phyloP scores from a whole-genome alignment of 1,140 invertebrate genomes.

The Pectinophora gossypiella region DNA sequence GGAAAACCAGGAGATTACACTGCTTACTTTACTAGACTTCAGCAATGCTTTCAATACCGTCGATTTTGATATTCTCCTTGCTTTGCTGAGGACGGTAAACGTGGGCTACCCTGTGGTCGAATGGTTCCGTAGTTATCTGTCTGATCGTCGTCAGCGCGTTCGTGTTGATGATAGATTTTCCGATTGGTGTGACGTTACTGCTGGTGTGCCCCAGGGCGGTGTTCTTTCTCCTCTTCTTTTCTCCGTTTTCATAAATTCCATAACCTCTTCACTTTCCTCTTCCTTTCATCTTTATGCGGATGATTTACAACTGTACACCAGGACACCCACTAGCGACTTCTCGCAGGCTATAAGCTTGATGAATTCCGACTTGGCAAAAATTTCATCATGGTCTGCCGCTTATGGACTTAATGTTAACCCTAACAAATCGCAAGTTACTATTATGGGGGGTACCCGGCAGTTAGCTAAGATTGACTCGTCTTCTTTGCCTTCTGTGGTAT shows the following conservation, averaged over 20 bases:
- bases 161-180: not conserved
- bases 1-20: not conserved
- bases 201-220: constrained; percentile 6
- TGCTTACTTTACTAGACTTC: not conserved
- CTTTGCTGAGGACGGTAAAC: not conserved
- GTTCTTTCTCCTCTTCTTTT: constrained; percentile 6
- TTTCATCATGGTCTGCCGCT: not conserved
- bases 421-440: not conserved
- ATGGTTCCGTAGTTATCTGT: constrained; percentile 3
- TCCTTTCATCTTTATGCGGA: not conserved
- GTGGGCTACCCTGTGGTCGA: not conserved
- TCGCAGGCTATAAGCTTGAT: not conserved
- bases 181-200: constrained; percentile 3
- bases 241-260: not conserved
- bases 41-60: constrained; percentile 1
- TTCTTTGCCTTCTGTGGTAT: not conserved
- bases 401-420: not conserved
- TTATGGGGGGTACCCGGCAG: not conserved
- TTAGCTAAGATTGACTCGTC: not conserved
- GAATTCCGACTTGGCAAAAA: not conserved
- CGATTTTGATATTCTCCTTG: not conserved
- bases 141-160: not conserved
- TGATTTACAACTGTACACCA: not conserved
- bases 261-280: not conserved
- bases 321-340: too few relatives aligned